Percentiles rank a stretch among this genome's conserved stretches.
Evolutionary conservation across 2,888 invertebrate species (phyloP).

Genomic region (Papilio protenor): DNA sequence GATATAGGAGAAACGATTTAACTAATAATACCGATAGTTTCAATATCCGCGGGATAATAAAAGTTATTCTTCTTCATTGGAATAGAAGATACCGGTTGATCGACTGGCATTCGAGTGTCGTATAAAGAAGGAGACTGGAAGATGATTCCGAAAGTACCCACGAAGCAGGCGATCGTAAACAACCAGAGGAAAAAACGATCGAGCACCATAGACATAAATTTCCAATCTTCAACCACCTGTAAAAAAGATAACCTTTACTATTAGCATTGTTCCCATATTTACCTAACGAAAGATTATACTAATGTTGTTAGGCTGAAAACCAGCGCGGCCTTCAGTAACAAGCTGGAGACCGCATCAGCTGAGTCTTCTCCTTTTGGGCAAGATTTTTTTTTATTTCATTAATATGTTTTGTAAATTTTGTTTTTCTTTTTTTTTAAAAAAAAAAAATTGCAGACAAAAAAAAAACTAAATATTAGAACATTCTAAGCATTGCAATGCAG

Average conservation of each 20-base stretch:
- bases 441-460: no score
- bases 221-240: slow-evolving; percentile 98
- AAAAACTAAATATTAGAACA: no score
- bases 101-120: slow-evolving; percentile 92
- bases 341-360: no score
- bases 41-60: slow-evolving; percentile 85
- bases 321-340: no score
- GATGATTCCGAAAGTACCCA: slow-evolving; percentile 96
- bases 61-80: slow-evolving; percentile 88
- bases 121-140: slow-evolving; percentile 97
- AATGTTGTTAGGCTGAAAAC: no score
- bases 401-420: no score
- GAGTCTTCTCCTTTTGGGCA: no score
- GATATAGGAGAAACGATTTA: slow-evolving; percentile 50
- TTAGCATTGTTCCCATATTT: not conserved
- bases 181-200: slow-evolving; percentile 98
- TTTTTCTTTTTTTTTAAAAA: no score
- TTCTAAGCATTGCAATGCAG: no score
- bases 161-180: slow-evolving; percentile 97
- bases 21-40: slow-evolving; percentile 77
- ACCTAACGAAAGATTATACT: no score
- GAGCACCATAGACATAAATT: slow-evolving; percentile 98
- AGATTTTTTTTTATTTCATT: no score
- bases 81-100: slow-evolving; percentile 91
- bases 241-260: slow-evolving; percentile 44